phyloP scores from a whole-genome alignment of 2,797 vertebrate species.

The Eulemur coronatus region DNA sequence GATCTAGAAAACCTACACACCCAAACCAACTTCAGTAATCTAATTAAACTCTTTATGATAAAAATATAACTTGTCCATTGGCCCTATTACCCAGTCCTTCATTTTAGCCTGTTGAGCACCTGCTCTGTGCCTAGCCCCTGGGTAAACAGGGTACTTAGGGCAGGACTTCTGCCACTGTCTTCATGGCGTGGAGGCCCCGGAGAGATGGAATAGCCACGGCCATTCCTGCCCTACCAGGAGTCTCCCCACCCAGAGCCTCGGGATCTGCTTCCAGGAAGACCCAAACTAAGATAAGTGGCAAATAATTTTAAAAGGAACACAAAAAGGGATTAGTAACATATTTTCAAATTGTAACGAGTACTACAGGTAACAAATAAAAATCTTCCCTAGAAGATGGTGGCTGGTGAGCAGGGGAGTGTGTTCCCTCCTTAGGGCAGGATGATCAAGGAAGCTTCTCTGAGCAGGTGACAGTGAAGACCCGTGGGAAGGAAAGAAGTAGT shows the following conservation, averaged over 20 bases:
- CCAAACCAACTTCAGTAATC: neutral
- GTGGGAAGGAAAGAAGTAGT: neutral
- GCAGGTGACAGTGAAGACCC: neutral
- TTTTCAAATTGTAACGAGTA: neutral
- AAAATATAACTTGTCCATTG: neutral
- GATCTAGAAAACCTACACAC: neutral
- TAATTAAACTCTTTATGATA: neutral
- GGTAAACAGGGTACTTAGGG: neutral
- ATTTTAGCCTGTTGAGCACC: neutral
- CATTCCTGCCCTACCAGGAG: neutral
- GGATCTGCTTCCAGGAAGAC: neutral
- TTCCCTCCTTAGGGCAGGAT: neutral
- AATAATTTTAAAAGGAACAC: neutral
- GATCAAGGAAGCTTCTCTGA: neutral
- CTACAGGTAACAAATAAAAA: neutral
- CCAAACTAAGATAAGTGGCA: neutral
- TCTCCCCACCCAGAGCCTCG: neutral
- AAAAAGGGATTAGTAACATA: neutral
- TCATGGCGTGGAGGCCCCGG: rapidly evolving
- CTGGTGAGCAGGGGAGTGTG: no score
- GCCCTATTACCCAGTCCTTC: neutral
- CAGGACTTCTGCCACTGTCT: neutral
- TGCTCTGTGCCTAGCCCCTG: neutral
- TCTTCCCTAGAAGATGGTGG: neutral
- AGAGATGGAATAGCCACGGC: neutral